Base-by-base conservation (phyloP, 2,888 invertebrate species). In the Theretra japonica region DNA sequence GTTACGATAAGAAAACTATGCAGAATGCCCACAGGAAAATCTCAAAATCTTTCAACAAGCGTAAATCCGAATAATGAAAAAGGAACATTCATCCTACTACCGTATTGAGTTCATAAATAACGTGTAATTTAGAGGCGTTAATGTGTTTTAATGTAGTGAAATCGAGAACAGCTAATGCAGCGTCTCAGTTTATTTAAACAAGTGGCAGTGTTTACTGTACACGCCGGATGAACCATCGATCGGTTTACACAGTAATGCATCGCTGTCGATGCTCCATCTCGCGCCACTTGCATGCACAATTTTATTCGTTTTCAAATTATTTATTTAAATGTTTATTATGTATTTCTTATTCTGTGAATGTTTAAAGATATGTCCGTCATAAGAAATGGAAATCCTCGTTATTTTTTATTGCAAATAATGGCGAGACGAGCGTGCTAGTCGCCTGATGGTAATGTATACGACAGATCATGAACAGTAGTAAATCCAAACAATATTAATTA, bases 131-230 rank as follows among this genome's bases (percentile, higher is more conserved):
- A 83, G 87, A 90, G 88, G 92, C 92, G 92, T 92, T 94, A 93
- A 93, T 92, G 94, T 90, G 92, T 93, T 93, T 90, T 93, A 93
- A 93, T 93, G 93, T 91, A 90, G 90, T 93, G 93, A 88, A 93
- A 93, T 91, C 91, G 93, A 93, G 93, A 92, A 85, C 89, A 86
- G 90, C 92, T 94, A 93, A 94, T 94, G 94, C 92, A 88, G 85
- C 82, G 88, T 82, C 82, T 83, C 87, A 85, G 94, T 93, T 93
- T 93, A 93, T 93, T 93, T 93, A 89, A 90, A 94, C 94, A 94
- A 94, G 94, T 93, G 94, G 92, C 92, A 88, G 88, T 94, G 94
- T 94, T 94, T 94, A 93, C 90, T 76, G 83, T 83, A 86, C 85
- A 85, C 90, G 92, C 91, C 93, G 92, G 93, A 93, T 92, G 91